Conservation (phyloP, 2,113 vertebrate genomes). For the Nerophis ophidion region DNA sequence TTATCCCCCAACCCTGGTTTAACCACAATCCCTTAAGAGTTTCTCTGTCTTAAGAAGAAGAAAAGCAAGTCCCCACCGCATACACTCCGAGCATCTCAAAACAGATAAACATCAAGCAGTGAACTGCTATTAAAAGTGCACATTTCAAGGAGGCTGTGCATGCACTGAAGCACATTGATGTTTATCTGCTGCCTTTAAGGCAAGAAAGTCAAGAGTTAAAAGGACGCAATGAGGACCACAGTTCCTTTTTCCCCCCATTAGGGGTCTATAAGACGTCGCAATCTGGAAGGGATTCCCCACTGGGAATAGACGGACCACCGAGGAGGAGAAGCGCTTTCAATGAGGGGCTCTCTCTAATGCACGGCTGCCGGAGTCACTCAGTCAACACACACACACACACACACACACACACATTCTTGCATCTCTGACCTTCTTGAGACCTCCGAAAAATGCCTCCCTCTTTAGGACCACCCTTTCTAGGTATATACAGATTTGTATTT, state of each 20-base stretch:
- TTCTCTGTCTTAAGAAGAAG: background rate
- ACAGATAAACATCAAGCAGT: slow-evolving; percentile 1
- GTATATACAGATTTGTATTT: too few species aligned
- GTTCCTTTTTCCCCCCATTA: slow-evolving; percentile 38
- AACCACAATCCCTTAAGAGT: background rate
- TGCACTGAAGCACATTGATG: slow-evolving; percentile 3
- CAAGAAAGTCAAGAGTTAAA: slow-evolving; percentile 10
- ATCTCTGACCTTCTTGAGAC: too few species aligned
- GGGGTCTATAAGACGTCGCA: slow-evolving; percentile 41
- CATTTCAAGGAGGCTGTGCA: background rate
- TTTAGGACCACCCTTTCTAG: too few species aligned
- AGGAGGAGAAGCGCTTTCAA: slow-evolving; percentile 51
- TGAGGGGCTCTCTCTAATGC: slow-evolving; percentile 47
- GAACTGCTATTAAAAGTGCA: background rate
- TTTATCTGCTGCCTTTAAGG: slow-evolving; percentile 26
- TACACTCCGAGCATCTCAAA: background rate
- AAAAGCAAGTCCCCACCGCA: background rate
- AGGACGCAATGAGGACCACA: slow-evolving; percentile 16
- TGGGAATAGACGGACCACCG: slow-evolving; percentile 68
- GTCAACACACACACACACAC: slow-evolving; percentile 37
- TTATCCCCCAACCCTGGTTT: too few species aligned
- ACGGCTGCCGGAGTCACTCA: slow-evolving; percentile 67
- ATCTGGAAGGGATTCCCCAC: slow-evolving; percentile 60
- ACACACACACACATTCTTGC: background rate
- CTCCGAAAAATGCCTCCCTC: too few species aligned